phyloP scores from a whole-genome alignment of 1,140 invertebrate species.

The Gonioctena quinquepunctata region DNA sequence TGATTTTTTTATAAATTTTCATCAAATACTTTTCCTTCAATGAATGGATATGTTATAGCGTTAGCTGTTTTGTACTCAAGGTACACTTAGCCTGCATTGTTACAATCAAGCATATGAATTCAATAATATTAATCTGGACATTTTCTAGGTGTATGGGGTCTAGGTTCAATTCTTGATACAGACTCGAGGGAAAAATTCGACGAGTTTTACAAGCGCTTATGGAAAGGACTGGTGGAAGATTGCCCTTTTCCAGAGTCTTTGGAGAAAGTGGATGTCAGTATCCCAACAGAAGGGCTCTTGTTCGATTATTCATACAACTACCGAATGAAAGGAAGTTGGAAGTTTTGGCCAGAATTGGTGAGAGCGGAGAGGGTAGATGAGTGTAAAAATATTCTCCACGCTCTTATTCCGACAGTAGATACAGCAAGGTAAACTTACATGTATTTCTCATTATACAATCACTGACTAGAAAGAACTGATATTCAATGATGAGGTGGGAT shows the following conservation, averaged over 20 bases:
- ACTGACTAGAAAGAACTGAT: no score
- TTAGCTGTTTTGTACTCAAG: no score
- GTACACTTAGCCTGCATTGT: no score
- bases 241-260: conserved; percentile 68
- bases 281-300: conserved; percentile 74
- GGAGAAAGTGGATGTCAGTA: conserved; percentile 69
- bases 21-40: no score
- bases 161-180: conserved; percentile 76
- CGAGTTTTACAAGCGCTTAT: conserved; percentile 64
- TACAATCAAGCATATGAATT: no score
- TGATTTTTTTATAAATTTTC: no score
- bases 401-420: conserved; percentile 84
- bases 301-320: conserved; percentile 82
- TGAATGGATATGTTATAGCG: no score
- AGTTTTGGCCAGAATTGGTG: conserved; percentile 71
- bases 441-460: not conserved
- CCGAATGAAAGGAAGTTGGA: conserved; percentile 73
- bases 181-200: conserved; percentile 79
- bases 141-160: conserved; percentile 75
- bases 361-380: conserved; percentile 62
- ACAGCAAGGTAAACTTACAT: conserved; percentile 82
- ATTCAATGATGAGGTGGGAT: no score
- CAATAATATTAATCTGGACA: no score
- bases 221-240: conserved; percentile 60
- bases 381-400: conserved; percentile 71